Evolutionary conservation across 2,113 vertebrate species (phyloP).

Genomic region (Campylomormyrus tamandua): DNA sequence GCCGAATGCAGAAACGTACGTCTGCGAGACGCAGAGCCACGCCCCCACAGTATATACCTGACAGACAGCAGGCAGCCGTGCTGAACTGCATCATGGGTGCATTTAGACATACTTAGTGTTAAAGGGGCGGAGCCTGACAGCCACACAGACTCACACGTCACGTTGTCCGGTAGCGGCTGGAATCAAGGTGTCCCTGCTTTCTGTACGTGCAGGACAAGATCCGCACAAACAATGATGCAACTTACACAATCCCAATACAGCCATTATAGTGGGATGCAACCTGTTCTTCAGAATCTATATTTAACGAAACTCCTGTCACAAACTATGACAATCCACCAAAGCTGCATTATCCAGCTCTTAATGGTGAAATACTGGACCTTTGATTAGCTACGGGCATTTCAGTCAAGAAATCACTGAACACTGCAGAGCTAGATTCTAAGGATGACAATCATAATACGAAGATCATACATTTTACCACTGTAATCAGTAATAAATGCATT

Average conservation of each 20-base stretch:
- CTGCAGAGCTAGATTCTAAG: neutral
- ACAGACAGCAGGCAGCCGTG: neutral
- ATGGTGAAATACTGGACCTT: neutral
- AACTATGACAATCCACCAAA: neutral
- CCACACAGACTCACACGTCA: neutral
- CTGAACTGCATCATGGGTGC: neutral
- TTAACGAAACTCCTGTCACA: neutral
- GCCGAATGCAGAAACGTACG: neutral
- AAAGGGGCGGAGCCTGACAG: neutral
- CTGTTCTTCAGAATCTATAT: neutral
- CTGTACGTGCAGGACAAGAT: neutral
- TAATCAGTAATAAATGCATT: neutral
- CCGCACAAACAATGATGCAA: neutral
- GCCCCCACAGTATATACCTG: neutral
- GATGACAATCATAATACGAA: neutral
- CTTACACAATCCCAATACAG: neutral
- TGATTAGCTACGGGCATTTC: neutral
- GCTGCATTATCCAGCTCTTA: neutral
- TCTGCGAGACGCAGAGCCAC: neutral
- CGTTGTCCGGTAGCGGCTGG: neutral
- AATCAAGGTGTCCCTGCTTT: neutral
- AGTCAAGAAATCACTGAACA: neutral
- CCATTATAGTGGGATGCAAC: too few species aligned
- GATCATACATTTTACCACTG: neutral
- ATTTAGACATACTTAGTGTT: neutral